phyloP scores from a whole-genome alignment of 53 echinoderm and acorn worm species.

The Glandiceps talaboti region DNA sequence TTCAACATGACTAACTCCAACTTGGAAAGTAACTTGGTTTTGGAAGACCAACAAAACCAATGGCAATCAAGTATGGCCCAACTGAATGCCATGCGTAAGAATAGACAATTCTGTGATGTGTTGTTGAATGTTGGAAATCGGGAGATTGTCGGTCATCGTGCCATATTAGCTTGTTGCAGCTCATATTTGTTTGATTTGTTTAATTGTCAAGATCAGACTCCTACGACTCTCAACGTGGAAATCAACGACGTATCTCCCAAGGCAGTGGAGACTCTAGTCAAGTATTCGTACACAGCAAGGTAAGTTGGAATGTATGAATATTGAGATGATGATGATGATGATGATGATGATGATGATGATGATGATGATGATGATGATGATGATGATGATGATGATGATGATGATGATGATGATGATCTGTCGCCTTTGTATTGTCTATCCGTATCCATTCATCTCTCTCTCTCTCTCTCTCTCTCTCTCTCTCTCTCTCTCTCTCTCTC shows the following conservation, averaged over 20 bases:
- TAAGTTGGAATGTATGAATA: no score
- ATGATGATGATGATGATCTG: no score
- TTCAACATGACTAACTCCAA: neutral
- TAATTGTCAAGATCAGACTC: neutral
- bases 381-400: no score
- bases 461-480: no score
- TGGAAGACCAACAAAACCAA: neutral
- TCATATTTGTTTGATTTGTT: slow-evolving; percentile 51
- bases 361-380: no score
- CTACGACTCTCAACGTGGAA: slow-evolving; percentile 23
- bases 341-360: no score
- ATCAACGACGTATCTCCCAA: slow-evolving; percentile 44
- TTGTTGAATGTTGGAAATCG: slow-evolving; percentile 61
- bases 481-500: no score
- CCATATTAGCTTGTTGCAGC: slow-evolving; percentile 83
- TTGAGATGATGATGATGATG: no score
- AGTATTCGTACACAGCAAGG: slow-evolving; percentile 95
- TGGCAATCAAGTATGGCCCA: slow-evolving; percentile 42
- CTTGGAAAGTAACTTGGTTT: neutral
- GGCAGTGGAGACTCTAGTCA: slow-evolving; percentile 75
- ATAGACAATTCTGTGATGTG: slow-evolving; percentile 73
- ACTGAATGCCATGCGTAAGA: slow-evolving; percentile 85
- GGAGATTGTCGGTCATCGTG: slow-evolving; percentile 80
- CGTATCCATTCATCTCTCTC: no score
- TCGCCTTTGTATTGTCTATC: no score